These are phyloP conservation scores for Synergus umbraculus DNA, from an alignment of 2,888 invertebrate genomes.

Conservation along the genomic window DNA sequence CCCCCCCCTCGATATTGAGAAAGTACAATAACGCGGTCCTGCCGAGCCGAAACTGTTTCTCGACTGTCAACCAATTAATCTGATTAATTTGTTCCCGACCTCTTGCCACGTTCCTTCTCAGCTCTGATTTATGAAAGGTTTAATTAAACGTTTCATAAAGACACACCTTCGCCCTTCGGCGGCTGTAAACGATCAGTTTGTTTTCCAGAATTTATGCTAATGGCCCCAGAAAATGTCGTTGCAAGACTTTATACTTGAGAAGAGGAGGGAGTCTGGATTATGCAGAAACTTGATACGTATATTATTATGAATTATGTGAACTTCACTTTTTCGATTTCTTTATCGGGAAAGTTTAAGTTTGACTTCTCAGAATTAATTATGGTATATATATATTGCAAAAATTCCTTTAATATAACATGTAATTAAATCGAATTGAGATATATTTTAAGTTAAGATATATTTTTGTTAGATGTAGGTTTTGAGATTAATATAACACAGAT, in stretches of 20 bases:
- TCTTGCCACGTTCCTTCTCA: constrained; percentile 54
- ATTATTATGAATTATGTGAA: background rate
- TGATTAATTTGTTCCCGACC: constrained; percentile 73
- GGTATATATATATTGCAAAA: too few relatives aligned
- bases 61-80: constrained; percentile 75
- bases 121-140: constrained; percentile 70
- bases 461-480: too few relatives aligned
- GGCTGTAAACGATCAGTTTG: constrained; percentile 40
- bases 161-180: constrained; percentile 58
- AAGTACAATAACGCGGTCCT: constrained; percentile 48
- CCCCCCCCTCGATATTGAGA: constrained; percentile 45
- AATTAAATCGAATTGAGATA: too few relatives aligned
- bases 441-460: too few relatives aligned
- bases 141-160: constrained; percentile 75
- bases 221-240: constrained; percentile 25
- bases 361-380: background rate
- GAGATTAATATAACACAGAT: too few relatives aligned
- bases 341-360: background rate
- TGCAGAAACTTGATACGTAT: background rate
- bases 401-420: too few relatives aligned
- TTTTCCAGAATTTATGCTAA: constrained; percentile 40
- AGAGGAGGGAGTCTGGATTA: background rate
- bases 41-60: constrained; percentile 68
- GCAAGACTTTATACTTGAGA: constrained; percentile 26
- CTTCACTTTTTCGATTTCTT: background rate